These are phyloP conservation scores for Bubo blakistoni DNA, from an alignment of 2,113 vertebrate genomes.

Conservation along the genomic window DNA sequence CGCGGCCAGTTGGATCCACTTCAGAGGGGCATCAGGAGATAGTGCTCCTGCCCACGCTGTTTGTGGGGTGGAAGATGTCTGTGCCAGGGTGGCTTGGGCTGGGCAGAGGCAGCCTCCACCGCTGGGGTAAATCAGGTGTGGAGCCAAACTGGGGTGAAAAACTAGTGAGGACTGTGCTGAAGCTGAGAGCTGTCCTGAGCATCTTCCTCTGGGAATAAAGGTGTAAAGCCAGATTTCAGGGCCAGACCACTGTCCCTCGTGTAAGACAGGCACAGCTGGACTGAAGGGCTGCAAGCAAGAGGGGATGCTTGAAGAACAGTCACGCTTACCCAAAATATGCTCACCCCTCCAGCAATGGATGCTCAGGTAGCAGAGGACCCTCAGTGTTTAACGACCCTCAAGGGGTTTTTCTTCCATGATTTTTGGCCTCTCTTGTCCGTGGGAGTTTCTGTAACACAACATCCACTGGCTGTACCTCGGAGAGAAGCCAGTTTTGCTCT, in stretches of 20 bases:
- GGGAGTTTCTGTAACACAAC: not conserved
- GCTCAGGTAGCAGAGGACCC: not conserved
- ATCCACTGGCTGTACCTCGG: rapidly evolving
- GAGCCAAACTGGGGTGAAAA: not conserved
- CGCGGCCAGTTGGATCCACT: not conserved
- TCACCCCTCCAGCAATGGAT: not conserved
- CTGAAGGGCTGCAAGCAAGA: not conserved
- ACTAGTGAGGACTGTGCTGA: not conserved
- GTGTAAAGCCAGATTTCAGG: rapidly evolving
- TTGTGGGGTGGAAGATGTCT: not conserved
- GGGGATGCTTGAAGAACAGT: rapidly evolving
- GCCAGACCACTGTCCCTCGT: rapidly evolving
- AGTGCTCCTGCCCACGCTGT: not conserved
- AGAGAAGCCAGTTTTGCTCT: rapidly evolving
- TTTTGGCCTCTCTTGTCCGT: not conserved
- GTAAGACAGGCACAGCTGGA: not conserved
- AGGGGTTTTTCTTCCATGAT: rapidly evolving
- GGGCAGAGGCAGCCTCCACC: not conserved
- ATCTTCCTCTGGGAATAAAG: too few relatives aligned
- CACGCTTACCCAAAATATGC: rapidly evolving
- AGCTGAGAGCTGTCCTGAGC: not conserved
- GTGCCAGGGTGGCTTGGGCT: too few relatives aligned
- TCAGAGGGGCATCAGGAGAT: rapidly evolving
- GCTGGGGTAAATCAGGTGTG: not conserved
- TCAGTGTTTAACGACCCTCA: not conserved